Evolutionary conservation across 2,888 invertebrate species (phyloP).

Genomic region (Tenthredo amoena): DNA sequence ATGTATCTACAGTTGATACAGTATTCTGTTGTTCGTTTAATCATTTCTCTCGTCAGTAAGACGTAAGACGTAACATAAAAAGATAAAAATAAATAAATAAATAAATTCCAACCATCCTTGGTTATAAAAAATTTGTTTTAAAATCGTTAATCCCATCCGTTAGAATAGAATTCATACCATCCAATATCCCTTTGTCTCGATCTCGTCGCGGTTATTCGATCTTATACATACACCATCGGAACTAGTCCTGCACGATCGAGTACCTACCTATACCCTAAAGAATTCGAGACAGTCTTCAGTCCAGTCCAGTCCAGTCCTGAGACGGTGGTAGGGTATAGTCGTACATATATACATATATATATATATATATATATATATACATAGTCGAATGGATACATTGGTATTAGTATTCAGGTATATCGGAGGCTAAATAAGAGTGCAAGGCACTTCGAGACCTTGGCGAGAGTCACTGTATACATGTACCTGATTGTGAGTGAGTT

Average conservation of each 20-base stretch:
- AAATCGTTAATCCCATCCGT: not conserved
- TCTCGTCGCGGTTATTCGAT: not conserved
- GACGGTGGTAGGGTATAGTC: not conserved
- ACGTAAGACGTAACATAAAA: not conserved
- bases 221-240: not conserved
- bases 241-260: not conserved
- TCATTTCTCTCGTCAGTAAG: not conserved
- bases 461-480: slow-evolving; percentile 2
- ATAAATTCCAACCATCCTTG: not conserved
- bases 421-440: slow-evolving; percentile 28
- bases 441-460: slow-evolving; percentile 41
- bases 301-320: not conserved
- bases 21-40: not conserved
- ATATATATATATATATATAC: too few species aligned
- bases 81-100: not conserved
- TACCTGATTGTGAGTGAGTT: not conserved
- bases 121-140: too few species aligned
- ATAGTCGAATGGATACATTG: not conserved
- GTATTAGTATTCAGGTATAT: not conserved
- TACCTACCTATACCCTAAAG: not conserved
- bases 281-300: slow-evolving; percentile 26
- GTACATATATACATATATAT: not conserved
- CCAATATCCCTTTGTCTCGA: slow-evolving; percentile 21
- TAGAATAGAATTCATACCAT: not conserved
- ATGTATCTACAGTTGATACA: too few species aligned